Percentiles rank a stretch among this genome's conserved stretches.
phyloP scores from a whole-genome alignment of 1,140 invertebrate species.

The Trichogramma pretiosum region DNA sequence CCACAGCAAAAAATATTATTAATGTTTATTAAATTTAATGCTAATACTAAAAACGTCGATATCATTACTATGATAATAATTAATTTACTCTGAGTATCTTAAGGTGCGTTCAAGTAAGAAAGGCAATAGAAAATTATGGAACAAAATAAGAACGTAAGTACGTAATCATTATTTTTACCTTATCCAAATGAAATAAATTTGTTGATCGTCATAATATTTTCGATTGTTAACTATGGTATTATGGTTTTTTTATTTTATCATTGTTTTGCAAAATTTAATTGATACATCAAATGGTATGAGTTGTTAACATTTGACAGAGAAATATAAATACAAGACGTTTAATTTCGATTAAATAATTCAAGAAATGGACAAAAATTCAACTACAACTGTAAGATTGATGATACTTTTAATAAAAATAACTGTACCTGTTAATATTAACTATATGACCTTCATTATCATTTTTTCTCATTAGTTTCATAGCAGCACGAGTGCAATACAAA shows the following conservation, averaged over 20 bases:
- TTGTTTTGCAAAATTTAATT: neutral
- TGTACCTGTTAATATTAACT: constrained; percentile 56
- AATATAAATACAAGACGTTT: neutral
- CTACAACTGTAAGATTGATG: neutral
- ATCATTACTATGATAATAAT: too few relatives aligned
- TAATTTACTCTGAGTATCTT: too few relatives aligned
- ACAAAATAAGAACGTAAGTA: constrained; percentile 12
- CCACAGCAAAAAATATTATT: neutral
- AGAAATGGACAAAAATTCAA: neutral
- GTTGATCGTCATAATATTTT: too few relatives aligned
- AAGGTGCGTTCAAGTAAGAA: too few relatives aligned
- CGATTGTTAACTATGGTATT: too few relatives aligned
- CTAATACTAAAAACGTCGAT: too few relatives aligned
- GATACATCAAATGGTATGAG: neutral
- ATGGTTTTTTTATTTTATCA: neutral
- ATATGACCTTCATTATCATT: constrained; percentile 56
- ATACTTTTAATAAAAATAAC: neutral
- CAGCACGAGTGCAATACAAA: constrained; percentile 48
- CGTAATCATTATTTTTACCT: too few relatives aligned
- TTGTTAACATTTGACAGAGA: neutral
- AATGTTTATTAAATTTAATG: too few relatives aligned
- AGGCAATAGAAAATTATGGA: constrained; percentile 6
- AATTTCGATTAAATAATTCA: neutral
- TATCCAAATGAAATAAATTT: too few relatives aligned
- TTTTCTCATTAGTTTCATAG: constrained; percentile 51